Percentiles rank a stretch among this genome's conserved stretches.
Conservation (phyloP, 2,113 vertebrate species). For the Asarcornis scutulata region DNA sequence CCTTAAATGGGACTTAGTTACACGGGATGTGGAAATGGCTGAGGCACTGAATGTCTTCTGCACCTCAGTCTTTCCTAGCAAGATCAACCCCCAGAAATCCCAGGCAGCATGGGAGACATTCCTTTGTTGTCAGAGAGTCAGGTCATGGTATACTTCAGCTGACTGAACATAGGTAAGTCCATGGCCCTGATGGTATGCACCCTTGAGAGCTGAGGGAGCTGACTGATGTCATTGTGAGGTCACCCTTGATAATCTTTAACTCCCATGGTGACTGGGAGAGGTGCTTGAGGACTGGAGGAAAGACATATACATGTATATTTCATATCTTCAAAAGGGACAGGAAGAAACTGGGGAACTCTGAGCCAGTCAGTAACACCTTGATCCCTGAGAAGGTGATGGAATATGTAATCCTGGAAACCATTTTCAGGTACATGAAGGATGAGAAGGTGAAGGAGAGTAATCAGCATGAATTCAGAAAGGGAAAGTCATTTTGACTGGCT, state of each 20-base stretch:
- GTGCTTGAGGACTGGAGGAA: not conserved
- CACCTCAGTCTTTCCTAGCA: not conserved
- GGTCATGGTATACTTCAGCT: too few species aligned
- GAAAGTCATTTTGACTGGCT: not conserved
- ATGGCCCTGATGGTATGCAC: too few species aligned
- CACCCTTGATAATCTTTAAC: too few species aligned
- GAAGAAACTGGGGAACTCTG: not conserved
- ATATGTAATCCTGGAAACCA: not conserved
- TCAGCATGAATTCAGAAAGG: not conserved
- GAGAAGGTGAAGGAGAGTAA: not conserved
- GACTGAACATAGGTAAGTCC: too few species aligned
- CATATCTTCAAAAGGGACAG: not conserved
- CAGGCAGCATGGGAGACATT: too few species aligned
- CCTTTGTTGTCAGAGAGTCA: too few species aligned
- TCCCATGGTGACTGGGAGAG: too few species aligned
- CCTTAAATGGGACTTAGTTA: not conserved
- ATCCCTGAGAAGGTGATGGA: not conserved
- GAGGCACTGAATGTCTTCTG: not conserved
- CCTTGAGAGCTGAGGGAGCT: too few species aligned
- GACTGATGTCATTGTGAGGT: too few species aligned
- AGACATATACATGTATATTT: not conserved
- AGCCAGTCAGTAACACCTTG: not conserved
- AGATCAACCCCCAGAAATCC: not conserved
- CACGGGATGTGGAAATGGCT: not conserved
- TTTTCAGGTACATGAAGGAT: not conserved